These are phyloP conservation scores for Erebia epiphron DNA, from an alignment of 2,888 invertebrate species.

Conservation along the genomic window DNA sequence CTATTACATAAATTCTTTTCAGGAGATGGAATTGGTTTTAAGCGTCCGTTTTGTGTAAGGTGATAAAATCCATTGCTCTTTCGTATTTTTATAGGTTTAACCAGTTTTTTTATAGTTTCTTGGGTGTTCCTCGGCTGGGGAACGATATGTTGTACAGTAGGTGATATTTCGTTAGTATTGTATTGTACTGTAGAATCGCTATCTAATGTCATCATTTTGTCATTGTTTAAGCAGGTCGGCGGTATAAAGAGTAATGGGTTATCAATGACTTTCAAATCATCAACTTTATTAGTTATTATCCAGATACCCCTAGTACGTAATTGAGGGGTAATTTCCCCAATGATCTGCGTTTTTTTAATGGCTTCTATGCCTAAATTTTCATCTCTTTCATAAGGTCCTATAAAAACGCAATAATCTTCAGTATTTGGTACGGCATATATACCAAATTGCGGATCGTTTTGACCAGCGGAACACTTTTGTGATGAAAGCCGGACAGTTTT, in stretches of 20 bases:
- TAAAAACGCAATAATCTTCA: constrained; percentile 63
- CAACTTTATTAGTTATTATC: constrained; percentile 67
- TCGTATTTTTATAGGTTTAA: constrained; percentile 70
- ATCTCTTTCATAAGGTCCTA: constrained; percentile 71
- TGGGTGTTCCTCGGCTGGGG: constrained; percentile 19
- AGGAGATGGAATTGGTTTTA: constrained; percentile 32
- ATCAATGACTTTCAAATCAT: constrained; percentile 67
- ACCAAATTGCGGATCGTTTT: constrained; percentile 63
- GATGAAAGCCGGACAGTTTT: constrained; percentile 77
- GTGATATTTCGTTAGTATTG: constrained; percentile 12
- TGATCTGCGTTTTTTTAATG: constrained; percentile 56
- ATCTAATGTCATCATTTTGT: constrained; percentile 32
- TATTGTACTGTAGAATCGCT: neutral
- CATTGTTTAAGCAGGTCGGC: constrained; percentile 26
- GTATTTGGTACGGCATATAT: constrained; percentile 70
- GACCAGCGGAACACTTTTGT: constrained; percentile 53
- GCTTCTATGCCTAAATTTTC: constrained; percentile 70
- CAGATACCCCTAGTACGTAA: constrained; percentile 60
- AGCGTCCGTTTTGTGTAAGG: constrained; percentile 49
- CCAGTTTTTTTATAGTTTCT: constrained; percentile 44
- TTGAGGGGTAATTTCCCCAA: constrained; percentile 34
- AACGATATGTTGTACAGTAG: constrained; percentile 1
- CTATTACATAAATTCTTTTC: constrained; percentile 25
- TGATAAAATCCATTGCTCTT: constrained; percentile 65
- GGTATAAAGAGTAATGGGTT: constrained; percentile 68